Percentiles rank a stretch among this genome's conserved stretches.
Conservation (phyloP, 2,888 invertebrate species). For the Marronus borbonicus region DNA sequence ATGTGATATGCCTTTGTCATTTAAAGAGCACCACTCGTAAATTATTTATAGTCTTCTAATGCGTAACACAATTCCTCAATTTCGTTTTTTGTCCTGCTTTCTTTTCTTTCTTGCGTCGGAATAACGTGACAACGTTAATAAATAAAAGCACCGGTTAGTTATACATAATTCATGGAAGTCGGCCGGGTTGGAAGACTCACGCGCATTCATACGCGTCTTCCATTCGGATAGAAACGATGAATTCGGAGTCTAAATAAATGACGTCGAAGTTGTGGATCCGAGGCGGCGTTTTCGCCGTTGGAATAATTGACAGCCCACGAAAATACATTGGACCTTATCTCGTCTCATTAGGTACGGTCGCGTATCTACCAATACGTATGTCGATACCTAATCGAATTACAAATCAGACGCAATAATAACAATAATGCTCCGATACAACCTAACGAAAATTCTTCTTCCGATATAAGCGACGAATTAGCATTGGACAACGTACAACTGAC, state of each 20-base stretch:
- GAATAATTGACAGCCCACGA: conserved; percentile 43
- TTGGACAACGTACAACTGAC: background rate
- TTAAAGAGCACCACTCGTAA: conserved; percentile 8
- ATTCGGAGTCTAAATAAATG: conserved; percentile 33
- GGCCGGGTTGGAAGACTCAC: conserved; percentile 30
- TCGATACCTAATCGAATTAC: conserved; percentile 12
- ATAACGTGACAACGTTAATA: conserved; percentile 42
- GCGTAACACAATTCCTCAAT: conserved; percentile 19
- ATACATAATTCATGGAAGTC: conserved; percentile 45
- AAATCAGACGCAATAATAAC: background rate
- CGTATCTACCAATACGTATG: conserved; percentile 13
- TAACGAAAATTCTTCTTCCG: background rate
- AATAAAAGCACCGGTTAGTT: conserved; percentile 32
- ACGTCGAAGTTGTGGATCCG: conserved; percentile 21
- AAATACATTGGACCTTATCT: conserved; percentile 31
- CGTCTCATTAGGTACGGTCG: conserved; percentile 36
- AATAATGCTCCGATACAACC: background rate
- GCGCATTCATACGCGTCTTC: conserved; percentile 41
- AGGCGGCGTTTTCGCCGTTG: conserved; percentile 34
- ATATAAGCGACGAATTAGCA: background rate
- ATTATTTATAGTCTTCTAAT: conserved; percentile 19
- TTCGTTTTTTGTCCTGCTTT: conserved; percentile 10
- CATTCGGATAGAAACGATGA: conserved; percentile 38
- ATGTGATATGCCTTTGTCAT: background rate
- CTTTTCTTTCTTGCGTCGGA: conserved; percentile 21